Conservation (phyloP, 2,888 invertebrate genomes). For the Sarcophaga rosellei region DNA sequence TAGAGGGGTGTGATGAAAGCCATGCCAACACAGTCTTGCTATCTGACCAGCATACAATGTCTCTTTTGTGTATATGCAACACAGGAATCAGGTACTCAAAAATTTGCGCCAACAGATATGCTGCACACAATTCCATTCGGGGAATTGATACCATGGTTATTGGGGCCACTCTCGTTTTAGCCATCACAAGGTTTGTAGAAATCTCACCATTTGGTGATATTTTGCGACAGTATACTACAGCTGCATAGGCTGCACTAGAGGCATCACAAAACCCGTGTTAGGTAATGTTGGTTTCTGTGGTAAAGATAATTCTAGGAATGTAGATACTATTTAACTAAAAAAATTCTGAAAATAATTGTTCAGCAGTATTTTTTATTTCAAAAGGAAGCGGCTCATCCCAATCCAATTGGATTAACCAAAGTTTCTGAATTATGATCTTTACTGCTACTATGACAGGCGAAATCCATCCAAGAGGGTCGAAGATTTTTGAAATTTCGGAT, state of each 20-base stretch:
- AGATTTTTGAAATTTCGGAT: conserved; percentile 53
- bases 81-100: too few species aligned
- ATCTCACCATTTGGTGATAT: conserved; percentile 14
- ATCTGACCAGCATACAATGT: conserved; percentile 40
- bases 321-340: conserved; percentile 3
- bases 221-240: conserved; percentile 39
- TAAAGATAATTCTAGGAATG: too few species aligned
- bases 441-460: conserved; percentile 28
- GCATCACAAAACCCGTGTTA: conserved; percentile 46
- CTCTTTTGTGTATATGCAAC: too few species aligned
- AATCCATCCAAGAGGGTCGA: conserved; percentile 37
- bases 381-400: conserved; percentile 35
- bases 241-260: conserved; percentile 39
- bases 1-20: conserved; percentile 23
- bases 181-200: conserved; percentile 39
- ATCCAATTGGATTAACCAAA: conserved; percentile 2
- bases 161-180: conserved; percentile 40
- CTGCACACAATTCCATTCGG: too few species aligned
- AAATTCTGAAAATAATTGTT: conserved; percentile 11
- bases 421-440: conserved; percentile 41
- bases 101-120: too few species aligned
- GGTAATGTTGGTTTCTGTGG: conserved; percentile 3
- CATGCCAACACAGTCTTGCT: conserved; percentile 53
- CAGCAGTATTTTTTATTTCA: neutral
- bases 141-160: neutral